These are phyloP conservation scores for Actenoides lindsayi DNA, from an alignment of 2,113 vertebrate genomes.

Conservation along the genomic window DNA sequence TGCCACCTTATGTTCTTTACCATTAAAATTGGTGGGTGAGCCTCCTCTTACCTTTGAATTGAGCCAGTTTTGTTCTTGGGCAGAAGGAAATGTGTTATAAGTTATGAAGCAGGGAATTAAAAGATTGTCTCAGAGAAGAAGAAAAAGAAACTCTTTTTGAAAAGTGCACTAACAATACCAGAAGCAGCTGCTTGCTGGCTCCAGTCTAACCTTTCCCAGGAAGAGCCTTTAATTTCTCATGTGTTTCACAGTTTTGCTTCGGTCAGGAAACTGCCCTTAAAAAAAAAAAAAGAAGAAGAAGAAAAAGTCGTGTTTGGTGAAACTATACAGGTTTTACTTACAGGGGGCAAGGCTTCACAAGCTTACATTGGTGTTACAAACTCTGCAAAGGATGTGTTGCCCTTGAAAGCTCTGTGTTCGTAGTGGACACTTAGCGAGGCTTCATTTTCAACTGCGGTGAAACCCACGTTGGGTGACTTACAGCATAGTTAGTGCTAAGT, in stretches of 20 bases:
- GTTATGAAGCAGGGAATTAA: not conserved
- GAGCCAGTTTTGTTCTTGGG: not conserved
- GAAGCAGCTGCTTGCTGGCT: not conserved
- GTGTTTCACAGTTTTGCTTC: not conserved
- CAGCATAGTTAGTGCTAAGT: not conserved
- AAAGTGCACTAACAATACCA: not conserved
- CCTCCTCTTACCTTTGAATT: not conserved
- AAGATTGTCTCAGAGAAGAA: not conserved
- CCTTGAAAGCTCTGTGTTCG: not conserved
- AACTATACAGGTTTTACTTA: not conserved
- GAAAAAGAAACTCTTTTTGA: not conserved
- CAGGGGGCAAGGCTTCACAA: not conserved
- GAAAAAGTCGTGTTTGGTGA: not conserved
- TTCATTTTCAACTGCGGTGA: not conserved
- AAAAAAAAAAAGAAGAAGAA: not conserved
- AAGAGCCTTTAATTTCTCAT: not conserved
- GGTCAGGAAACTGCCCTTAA: not conserved
- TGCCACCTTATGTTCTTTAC: not conserved
- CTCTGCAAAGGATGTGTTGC: not conserved
- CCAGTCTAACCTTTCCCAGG: not conserved
- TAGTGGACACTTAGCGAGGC: not conserved
- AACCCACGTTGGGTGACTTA: not conserved
- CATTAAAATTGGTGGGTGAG: not conserved
- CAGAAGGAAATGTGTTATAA: fast-evolving
- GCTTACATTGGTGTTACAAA: fast-evolving